Base-by-base conservation (phyloP, 2,888 invertebrate species). In the Parnassius orleans region DNA sequence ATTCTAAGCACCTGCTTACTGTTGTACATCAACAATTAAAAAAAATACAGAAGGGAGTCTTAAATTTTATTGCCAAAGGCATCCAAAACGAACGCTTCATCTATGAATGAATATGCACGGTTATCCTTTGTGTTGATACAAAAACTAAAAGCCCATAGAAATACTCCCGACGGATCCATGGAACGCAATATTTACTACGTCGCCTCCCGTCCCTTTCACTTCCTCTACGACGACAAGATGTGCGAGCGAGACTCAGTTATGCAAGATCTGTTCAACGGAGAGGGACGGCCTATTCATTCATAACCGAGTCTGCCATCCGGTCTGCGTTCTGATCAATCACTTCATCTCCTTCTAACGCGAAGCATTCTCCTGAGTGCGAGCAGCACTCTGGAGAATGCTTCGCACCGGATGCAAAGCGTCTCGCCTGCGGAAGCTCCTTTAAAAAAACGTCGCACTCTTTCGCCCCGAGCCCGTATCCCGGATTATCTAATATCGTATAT, bases 221-320 rank as follows among this genome's bases (percentile, higher is more conserved):
- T 90, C 91, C 91, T 90, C 84, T 83, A 84, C 82, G 81, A 79
- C 85, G 89, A 87, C 90, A 90, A 90, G 90, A 86, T 87, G 88
- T 72, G 83, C 71, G 83, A 87, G 76, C 74, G 88, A 84, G 87
- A 87, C 76, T 68, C 64, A 70, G 72, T 70, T 76, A 79, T 74
- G 75, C 72, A 70, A 75, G 47, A 74, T 69, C 70, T 67, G 67
- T 68, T 65, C 63, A 84, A 68, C 63, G 72, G 84, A 90, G 76
- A 79, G 75, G 82, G 91, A 91, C 77, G 72, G 83, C 75, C 71
- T 83, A 91, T 91, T 90, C 91, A 91, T 91, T 91, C 91, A 91
- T 91, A 89, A 91, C 88, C 79, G 85, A 88, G 89, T 86, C 87
- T 80, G 86, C 90, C 90, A 90, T 91, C 90, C 89, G 90, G 90